Conservation (phyloP, 2,888 invertebrate genomes). For the Nomada flava region DNA sequence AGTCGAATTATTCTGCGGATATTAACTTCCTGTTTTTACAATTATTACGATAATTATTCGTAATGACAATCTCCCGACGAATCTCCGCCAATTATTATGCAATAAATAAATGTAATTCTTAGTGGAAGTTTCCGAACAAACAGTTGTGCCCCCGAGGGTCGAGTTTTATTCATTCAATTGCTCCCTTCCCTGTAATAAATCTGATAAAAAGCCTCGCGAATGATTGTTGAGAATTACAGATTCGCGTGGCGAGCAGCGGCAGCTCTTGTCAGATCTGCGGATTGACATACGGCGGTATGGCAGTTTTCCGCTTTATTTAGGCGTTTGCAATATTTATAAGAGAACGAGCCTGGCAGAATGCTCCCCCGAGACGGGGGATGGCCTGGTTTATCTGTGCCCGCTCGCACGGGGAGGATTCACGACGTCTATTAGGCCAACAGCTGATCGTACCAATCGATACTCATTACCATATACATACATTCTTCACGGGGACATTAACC, state of each 20-base stretch:
- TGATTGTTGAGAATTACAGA: slow-evolving; percentile 33
- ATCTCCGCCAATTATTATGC: too few relatives aligned
- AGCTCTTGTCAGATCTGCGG: slow-evolving; percentile 42
- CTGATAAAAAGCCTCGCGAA: neutral
- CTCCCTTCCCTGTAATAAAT: slow-evolving; percentile 28
- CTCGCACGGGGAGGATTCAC: slow-evolving; percentile 68
- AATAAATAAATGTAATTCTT: neutral
- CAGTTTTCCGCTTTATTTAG: slow-evolving; percentile 63
- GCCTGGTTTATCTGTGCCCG: slow-evolving; percentile 73
- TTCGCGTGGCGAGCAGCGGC: slow-evolving; percentile 25
- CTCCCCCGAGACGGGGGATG: slow-evolving; percentile 76
- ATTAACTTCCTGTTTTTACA: too few relatives aligned
- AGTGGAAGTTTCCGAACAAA: neutral
- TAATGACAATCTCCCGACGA: too few relatives aligned
- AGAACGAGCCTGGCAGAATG: slow-evolving; percentile 71
- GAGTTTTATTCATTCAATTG: neutral
- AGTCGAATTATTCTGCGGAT: too few relatives aligned
- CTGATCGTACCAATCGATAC: slow-evolving; percentile 78
- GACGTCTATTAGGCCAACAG: slow-evolving; percentile 79
- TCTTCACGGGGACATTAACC: slow-evolving; percentile 45
- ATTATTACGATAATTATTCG: too few relatives aligned
- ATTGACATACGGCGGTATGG: slow-evolving; percentile 60
- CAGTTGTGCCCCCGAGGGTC: neutral
- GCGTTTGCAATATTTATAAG: slow-evolving; percentile 74
- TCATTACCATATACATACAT: slow-evolving; percentile 72